These are phyloP conservation scores for Pasiphila rectangulata DNA, from an alignment of 2,888 invertebrate species.

Conservation along the genomic window DNA sequence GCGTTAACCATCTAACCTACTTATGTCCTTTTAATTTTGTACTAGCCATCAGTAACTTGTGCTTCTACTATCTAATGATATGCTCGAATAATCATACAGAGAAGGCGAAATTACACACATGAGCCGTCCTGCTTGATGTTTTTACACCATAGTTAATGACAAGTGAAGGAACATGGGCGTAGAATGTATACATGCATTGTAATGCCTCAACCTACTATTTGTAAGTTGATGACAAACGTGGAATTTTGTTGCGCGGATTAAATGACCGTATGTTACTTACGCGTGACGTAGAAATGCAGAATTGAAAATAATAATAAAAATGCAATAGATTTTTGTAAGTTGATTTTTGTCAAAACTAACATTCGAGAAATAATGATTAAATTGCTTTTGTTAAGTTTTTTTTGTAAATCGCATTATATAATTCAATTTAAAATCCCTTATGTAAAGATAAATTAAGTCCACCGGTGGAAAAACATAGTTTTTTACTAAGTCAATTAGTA, in stretches of 20 bases:
- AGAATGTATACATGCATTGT: conserved; percentile 54
- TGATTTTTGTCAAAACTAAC: no score
- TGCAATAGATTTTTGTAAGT: no score
- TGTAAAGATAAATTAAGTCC: neutral
- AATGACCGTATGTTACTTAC: conserved; percentile 43
- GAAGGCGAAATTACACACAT: conserved; percentile 55
- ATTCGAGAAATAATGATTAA: no score
- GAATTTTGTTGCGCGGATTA: conserved; percentile 43
- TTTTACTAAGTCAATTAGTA: conserved; percentile 30
- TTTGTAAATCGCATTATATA: no score
- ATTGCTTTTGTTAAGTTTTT: no score
- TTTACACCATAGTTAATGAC: conserved; percentile 55
- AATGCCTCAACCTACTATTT: conserved; percentile 51
- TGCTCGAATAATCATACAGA: conserved; percentile 52
- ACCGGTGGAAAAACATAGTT: conserved; percentile 7
- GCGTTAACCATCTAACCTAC: conserved; percentile 39
- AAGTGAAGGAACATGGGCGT: conserved; percentile 52
- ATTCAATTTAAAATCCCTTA: no score
- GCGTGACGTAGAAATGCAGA: no score
- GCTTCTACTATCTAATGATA: conserved; percentile 46
- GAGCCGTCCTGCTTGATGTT: conserved; percentile 45
- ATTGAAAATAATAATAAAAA: no score
- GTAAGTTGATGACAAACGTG: conserved; percentile 56
- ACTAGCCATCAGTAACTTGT: conserved; percentile 35
- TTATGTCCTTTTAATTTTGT: conserved; percentile 46